Base-by-base conservation (phyloP, 2,888 invertebrate genomes). In the Troilus luridus region DNA sequence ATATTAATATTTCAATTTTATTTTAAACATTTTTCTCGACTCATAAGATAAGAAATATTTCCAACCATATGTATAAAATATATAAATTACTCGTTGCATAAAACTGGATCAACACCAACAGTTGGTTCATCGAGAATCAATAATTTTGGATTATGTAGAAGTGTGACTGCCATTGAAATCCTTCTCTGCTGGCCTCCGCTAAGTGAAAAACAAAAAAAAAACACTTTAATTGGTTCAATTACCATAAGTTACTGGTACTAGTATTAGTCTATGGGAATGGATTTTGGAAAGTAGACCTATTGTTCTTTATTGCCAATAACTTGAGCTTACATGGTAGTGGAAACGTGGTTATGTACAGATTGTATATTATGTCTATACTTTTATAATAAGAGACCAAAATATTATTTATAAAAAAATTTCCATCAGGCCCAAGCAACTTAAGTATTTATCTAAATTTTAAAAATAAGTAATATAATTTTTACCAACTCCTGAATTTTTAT, bases 121-220 rank as follows among this genome's bases (percentile, higher is more conserved):
- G 95, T 95, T n/a, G 93, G 93, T 88, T 93, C 93, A 90, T 93
- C 93, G 17, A 93, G 91, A 85, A 95, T 95, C 59, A 95, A 93
- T 62, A 95, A 93, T 91, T 94, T 94, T 6, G 95, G 95, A 92
- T 95, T 94, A 92, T 95, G 95, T 2, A 95, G 93, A 77, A 95
- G 93, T 6, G 95, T 95, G 3, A 94, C 94, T 12, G 95, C 94
- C 93, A 95, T 94, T 5, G 95, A 95, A 7, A 95, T 94, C 88
- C 95, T 93, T 67, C 95, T 93, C 93, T 94, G 94, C 93, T 95
- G 95, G 17, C 95, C 95, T 81, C 95, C 95, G 93, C 95, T 95
- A 93, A 17, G 92, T 92, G 41, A 19, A 17, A 27, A 77, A 77
- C 17, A 21, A 41, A 41, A 27, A 77, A 77, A 41, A 21, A 41